Percentiles rank a stretch among this genome's conserved stretches.
phyloP scores from a whole-genome alignment of 2,888 invertebrate species.

The Ischnura elegans region DNA sequence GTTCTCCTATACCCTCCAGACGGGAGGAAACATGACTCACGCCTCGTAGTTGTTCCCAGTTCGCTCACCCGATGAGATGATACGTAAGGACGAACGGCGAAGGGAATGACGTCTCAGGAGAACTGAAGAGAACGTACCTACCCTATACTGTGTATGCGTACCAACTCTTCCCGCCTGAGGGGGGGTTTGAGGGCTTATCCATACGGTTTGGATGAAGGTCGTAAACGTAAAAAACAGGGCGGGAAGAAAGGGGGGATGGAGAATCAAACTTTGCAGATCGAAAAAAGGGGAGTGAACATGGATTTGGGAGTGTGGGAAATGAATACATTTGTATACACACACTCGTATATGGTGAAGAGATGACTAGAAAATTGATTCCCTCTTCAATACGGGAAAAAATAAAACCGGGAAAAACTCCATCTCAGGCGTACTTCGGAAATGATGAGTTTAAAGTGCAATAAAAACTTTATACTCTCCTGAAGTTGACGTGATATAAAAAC shows the following conservation, averaged over 20 bases:
- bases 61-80: slow-evolving; percentile 4
- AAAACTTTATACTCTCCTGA: no score
- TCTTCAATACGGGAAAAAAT: neutral
- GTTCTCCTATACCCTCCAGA: neutral
- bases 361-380: neutral
- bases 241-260: neutral
- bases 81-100: neutral
- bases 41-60: neutral
- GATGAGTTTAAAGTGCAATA: neutral
- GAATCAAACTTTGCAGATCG: neutral
- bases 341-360: neutral
- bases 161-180: no score
- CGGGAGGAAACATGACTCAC: slow-evolving; percentile 9
- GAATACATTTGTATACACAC: neutral
- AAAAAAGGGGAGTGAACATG: neutral
- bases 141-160: neutral
- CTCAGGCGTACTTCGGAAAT: neutral
- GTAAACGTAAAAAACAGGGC: neutral
- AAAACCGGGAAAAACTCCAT: neutral
- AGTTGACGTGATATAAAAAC: no score
- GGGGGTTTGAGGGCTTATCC: neutral
- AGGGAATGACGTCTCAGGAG: neutral
- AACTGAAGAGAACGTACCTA: neutral
- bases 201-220: neutral
- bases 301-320: neutral